phyloP scores from a whole-genome alignment of 2,888 invertebrate species.

The Laspeyria flexula region DNA sequence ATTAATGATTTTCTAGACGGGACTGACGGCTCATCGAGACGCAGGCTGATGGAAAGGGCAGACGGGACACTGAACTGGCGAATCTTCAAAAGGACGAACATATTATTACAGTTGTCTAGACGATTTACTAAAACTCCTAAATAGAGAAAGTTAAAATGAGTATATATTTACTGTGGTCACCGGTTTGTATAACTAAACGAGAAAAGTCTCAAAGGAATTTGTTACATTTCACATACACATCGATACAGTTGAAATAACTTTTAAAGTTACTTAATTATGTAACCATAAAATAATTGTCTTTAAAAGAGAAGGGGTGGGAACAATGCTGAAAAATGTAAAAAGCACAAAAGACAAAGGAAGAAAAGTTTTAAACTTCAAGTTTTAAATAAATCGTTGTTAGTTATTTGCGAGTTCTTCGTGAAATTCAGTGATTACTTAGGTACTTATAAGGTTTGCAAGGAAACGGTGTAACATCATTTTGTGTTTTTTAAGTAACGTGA shows the following conservation, averaged over 20 bases:
- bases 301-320: too few species aligned
- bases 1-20: constrained; percentile 42
- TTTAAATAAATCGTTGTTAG: background rate
- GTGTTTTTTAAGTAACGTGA: too few species aligned
- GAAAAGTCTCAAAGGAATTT: background rate
- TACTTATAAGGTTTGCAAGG: background rate
- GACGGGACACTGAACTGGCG: constrained; percentile 63
- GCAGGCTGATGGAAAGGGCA: constrained; percentile 52
- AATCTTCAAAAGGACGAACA: constrained; percentile 55
- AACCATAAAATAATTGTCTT: too few species aligned
- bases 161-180: constrained; percentile 10
- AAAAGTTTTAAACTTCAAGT: background rate
- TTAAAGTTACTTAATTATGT: too few species aligned
- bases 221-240: background rate
- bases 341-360: background rate
- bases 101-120: constrained; percentile 56
- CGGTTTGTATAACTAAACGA: background rate
- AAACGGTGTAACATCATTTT: background rate
- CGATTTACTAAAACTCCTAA: constrained; percentile 45
- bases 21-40: constrained; percentile 44
- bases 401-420: background rate
- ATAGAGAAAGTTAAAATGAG: constrained; percentile 32
- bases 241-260: too few species aligned
- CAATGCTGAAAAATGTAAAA: too few species aligned
- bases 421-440: background rate